Conservation (phyloP, 2,888 invertebrate genomes). For the Phymatocera aterrima region DNA sequence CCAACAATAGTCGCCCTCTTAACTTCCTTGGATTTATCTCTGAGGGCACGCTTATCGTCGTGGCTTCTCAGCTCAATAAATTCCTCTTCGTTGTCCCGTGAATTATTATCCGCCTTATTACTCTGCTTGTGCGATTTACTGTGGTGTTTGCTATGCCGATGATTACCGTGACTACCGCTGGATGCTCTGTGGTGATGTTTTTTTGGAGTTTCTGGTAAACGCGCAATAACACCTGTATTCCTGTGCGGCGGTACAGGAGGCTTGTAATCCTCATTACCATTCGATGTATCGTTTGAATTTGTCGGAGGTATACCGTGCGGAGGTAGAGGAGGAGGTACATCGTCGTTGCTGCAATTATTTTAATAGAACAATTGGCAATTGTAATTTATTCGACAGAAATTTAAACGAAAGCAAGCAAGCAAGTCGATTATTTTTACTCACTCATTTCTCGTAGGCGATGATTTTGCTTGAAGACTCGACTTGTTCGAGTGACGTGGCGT, state of each 20-base stretch:
- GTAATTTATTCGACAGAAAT: not conserved
- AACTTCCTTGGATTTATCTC: conserved; percentile 77
- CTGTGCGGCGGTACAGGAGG: conserved; percentile 94
- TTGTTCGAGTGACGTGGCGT: conserved; percentile 63
- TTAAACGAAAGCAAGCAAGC: not conserved
- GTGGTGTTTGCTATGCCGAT: conserved; percentile 67
- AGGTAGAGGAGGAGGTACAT: conserved; percentile 76
- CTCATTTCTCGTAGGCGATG: conserved; percentile 51
- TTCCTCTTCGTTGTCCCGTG: conserved; percentile 56
- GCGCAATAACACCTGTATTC: conserved; percentile 81
- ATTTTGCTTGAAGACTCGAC: conserved; percentile 51
- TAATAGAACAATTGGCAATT: conserved; percentile 42
- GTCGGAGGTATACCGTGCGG: conserved; percentile 75
- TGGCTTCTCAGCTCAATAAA: conserved; percentile 68
- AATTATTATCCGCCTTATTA: conserved; percentile 22
- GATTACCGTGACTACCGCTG: conserved; percentile 66
- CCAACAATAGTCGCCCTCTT: conserved; percentile 91
- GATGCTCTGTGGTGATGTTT: conserved; percentile 75
- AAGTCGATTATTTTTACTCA: conserved; percentile 2
- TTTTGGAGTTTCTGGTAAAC: conserved; percentile 70
- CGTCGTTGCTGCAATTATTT: conserved; percentile 70
- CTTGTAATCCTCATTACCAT: conserved; percentile 82
- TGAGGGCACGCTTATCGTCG: conserved; percentile 62
- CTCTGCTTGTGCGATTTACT: conserved; percentile 57
- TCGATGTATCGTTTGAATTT: conserved; percentile 54